Percentiles rank a stretch among this genome's conserved stretches.
Conservation (phyloP, 2,113 vertebrate species). For the Apus apus region DNA sequence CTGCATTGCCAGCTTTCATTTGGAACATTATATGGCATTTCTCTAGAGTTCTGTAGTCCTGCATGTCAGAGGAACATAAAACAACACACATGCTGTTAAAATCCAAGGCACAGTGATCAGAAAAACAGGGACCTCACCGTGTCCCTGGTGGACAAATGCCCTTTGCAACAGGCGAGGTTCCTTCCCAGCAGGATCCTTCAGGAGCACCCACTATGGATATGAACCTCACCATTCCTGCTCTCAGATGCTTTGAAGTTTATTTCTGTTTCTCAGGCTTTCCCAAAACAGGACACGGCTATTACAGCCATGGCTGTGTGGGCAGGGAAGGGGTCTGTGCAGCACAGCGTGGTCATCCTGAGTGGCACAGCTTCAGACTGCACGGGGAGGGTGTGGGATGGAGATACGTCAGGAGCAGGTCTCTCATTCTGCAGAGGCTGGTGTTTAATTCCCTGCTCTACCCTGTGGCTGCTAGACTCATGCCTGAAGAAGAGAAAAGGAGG, state of each 20-base stretch:
- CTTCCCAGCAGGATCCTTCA: background rate
- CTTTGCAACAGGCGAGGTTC: fast-evolving
- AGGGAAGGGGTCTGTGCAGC: background rate
- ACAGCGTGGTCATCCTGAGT: background rate
- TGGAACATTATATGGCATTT: background rate
- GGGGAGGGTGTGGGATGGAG: background rate
- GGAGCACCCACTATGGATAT: background rate
- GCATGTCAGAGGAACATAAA: background rate
- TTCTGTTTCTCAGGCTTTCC: background rate
- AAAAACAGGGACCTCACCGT: fast-evolving
- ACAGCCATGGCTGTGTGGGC: background rate
- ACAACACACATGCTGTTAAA: fast-evolving
- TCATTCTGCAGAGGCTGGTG: background rate
- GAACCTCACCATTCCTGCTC: background rate
- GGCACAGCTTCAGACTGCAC: background rate
- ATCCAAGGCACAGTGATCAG: background rate
- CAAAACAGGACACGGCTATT: background rate
- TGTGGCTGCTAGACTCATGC: background rate
- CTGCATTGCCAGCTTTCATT: background rate
- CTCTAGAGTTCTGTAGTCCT: background rate
- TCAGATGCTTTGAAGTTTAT: background rate
- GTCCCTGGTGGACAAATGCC: fast-evolving
- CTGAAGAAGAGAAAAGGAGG: background rate
- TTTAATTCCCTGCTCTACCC: background rate
- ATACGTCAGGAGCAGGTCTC: background rate